A percentile compares a stretch with the other conserved stretches of the same genome.
Conservation (phyloP, 2,888 invertebrate genomes). For the Notodonta dromedarius region DNA sequence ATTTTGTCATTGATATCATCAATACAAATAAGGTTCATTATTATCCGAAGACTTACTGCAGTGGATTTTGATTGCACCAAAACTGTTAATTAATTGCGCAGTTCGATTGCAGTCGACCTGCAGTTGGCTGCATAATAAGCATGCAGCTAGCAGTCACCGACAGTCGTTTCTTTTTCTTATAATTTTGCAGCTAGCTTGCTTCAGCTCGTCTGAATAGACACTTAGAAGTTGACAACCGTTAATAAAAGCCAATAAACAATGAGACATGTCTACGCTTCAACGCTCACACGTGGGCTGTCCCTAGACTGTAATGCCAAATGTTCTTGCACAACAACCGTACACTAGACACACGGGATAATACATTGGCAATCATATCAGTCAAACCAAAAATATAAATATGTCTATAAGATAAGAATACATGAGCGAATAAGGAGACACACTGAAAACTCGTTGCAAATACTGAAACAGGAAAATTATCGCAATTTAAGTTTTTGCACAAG, state of each 20-base stretch:
- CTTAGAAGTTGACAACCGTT: conserved; percentile 37
- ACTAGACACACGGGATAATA: conserved; percentile 19
- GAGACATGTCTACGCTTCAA: conserved; percentile 52
- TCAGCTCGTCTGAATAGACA: conserved; percentile 8
- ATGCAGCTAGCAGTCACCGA: no score
- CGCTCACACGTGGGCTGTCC: conserved; percentile 54
- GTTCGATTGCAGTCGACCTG: no score
- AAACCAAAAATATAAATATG: not conserved
- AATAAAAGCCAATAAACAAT: conserved; percentile 57
- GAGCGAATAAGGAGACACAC: conserved; percentile 9
- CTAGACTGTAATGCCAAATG: conserved; percentile 45
- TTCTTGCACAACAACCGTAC: conserved; percentile 41
- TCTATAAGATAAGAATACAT: conserved; percentile 3
- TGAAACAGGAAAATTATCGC: conserved; percentile 17
- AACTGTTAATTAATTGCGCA: no score
- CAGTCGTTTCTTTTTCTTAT: not conserved
- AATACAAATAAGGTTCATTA: no score
- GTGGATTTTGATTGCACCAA: no score
- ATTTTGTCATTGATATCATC: no score
- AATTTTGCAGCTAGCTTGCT: conserved; percentile 6
- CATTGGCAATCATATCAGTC: not conserved
- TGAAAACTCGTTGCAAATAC: conserved; percentile 4
- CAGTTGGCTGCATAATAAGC: no score
- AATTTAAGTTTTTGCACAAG: conserved; percentile 5
- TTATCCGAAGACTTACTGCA: no score